Base-by-base conservation (phyloP, 2,888 invertebrate genomes). In the Eilema depressum region DNA sequence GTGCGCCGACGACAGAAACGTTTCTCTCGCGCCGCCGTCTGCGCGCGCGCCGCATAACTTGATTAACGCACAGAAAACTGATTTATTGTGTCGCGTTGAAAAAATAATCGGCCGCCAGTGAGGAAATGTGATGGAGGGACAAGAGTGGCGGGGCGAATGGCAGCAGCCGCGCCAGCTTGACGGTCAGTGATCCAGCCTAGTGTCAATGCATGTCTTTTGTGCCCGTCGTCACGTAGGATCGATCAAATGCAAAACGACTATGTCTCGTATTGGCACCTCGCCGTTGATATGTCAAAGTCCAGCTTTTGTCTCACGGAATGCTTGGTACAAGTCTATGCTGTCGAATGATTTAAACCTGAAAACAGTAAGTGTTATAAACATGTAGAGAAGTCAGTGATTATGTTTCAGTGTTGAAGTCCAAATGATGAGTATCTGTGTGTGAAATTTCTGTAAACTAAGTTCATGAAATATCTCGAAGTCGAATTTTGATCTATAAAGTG, bases 1-100 rank as follows among this genome's bases (percentile, higher is more conserved):
- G 97, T 94, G 97, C 97, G 82, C 97, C 97, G 78, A 98, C 98
- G 85, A 98, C 98, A 78, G 97, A 97, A 77, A 97, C 97, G 92
- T 82, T 95, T 92, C 83, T 84, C 92, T 95, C 93, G 93, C 95
- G 94, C 94, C 91, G 77, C 86, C 83, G 88, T 84, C 87, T 88
- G 92, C 92, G 90, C 92, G 92, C 92, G 90, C 92, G 86, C 85
- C 75, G 82, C 76, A 87, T 80, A 82, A 76, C 85, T 86, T 90
- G 93, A 93, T 93, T 92, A 93, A 92, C 91, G 88, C 85, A 87
- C 87, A 91, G 90, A 89, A 92, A 92, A 94, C 93, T 94, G 94
- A 95, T 95, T 95, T 95, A 95, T 95, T 85, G 92, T 88, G 93
- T 92, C 93, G 89, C 92, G 94, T 92, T 94, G 95, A 95, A 94